Evolutionary conservation across 2,113 vertebrate genomes (phyloP), one percentile per base, ranked within the genome.

Genomic region (Rhodinocichla rosea): DNA sequence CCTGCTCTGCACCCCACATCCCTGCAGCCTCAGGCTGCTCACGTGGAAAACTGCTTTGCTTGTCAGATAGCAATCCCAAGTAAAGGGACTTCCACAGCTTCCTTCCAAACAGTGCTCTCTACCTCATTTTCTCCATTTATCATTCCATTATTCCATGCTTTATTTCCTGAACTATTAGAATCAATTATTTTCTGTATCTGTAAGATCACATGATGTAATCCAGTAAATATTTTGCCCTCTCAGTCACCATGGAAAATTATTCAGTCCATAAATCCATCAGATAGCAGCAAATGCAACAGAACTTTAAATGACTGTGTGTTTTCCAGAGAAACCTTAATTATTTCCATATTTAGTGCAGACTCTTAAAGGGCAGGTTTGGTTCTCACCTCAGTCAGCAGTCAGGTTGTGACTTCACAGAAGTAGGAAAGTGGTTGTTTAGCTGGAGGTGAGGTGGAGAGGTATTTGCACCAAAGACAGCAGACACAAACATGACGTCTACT

Each of bases 11-110:
- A 3, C 7, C 55, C 50, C 11, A 50, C 39, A 42, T 0, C 83
- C 82, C 22, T 13, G 13, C 14, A 11, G 1, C 0, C 0, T 1
- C 2, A 7, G 52, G 9, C 56, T 28, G 47, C 56, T 30, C 27
- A 3, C 21, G 2, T 2, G 15, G 33, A 0, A 2, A 23, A 47
- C 1, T 27, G 42, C 39, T 33, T 0, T 4, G 10, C 56, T 8
- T 12, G 0, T 2, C 10, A 33, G 23, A 62, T 0, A 26, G 32
- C 56, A 28, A 50, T 3, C 11, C 23, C 59, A 30, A 8, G 20
- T 21, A 57, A 35, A 1, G 11, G 32, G 10, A 59, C 27, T 67
- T 53, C 60, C 26, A 59, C 42, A 44, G 37, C 52, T 42, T 62
- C 84, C 62, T 62, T 80, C 33, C 27, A 10, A 64, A 18, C 28